These are phyloP conservation scores for Echiichthys vipera DNA, from an alignment of 2,797 vertebrate species.

Conservation along the genomic window DNA sequence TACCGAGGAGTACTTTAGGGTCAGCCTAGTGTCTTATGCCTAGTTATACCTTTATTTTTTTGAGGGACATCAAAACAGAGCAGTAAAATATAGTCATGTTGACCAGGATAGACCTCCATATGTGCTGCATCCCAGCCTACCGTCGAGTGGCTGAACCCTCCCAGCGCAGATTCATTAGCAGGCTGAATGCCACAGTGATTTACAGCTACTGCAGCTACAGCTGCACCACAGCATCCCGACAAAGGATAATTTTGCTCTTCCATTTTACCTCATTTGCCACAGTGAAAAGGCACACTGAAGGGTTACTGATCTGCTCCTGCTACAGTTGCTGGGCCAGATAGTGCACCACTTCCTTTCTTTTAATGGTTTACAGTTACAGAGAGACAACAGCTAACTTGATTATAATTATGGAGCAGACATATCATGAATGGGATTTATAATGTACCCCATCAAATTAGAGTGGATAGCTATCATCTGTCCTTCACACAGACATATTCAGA, in stretches of 20 bases:
- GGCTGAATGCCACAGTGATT: conserved; percentile 69
- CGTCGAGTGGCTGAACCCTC: conserved; percentile 62
- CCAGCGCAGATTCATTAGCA: conserved; percentile 73
- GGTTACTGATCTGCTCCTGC: conserved; percentile 27
- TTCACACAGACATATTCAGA: conserved; percentile 37
- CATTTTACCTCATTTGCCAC: conserved; percentile 63
- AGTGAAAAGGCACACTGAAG: conserved; percentile 44
- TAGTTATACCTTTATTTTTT: conserved; percentile 9
- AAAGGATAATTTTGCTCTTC: conserved; percentile 51
- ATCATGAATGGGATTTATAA: conserved; percentile 48
- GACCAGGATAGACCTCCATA: conserved; percentile 51
- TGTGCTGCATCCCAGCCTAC: conserved; percentile 52
- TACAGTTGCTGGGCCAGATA: conserved; percentile 18
- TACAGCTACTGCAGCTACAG: conserved; percentile 75
- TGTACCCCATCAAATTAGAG: conserved; percentile 36
- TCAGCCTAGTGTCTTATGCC: background rate
- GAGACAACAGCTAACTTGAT: conserved; percentile 42
- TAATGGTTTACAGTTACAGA: conserved; percentile 17
- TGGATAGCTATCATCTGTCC: conserved; percentile 36
- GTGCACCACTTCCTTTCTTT: conserved; percentile 19
- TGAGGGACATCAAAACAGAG: conserved; percentile 35
- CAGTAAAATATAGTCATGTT: conserved; percentile 31
- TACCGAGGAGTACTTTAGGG: conserved; percentile 1
- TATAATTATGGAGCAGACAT: conserved; percentile 47
- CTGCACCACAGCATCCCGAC: conserved; percentile 54